Base-by-base conservation (phyloP, 2,797 vertebrate genomes). In the Rhabdophis nuchalis region DNA sequence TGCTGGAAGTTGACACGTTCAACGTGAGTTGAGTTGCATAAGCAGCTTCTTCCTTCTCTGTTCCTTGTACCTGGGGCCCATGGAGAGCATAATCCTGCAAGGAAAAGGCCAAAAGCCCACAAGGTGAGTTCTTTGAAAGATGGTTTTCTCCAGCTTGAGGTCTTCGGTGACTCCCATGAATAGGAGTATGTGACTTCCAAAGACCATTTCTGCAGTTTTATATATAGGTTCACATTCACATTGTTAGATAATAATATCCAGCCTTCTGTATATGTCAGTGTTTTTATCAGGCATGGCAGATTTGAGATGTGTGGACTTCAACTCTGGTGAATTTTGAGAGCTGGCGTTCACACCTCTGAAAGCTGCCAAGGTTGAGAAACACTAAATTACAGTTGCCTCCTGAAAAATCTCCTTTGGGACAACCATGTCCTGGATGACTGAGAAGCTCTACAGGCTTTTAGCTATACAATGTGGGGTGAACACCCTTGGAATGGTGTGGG, bases 1-100 rank as follows among this genome's bases (percentile, higher is more conserved):
- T 57, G 93, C 95, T 95, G 95, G 95, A 89, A 86, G 7, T 60
- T 57, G 56, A 57, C 5, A 29, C 46, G 23, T 57, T 92, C 85
- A 6, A 36, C 88, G 90, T 93, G 57, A 2, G 13, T 36, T 57
- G 7, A 92, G 94, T 95, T 91, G 46, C 27, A 89, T 32, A 36
- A 5, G 1, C 20, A 56, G 68, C 95, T 92, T 88, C 89, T 27
- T 36, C 10, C n/a, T 32, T 8, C 50, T n/a, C 90, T 89, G 60
- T 32, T 91, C 64, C 52, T 23, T 57, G 91, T 89, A 2, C 25
- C 68, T 85, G 11, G 46, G 27, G 27, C 32, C 16, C 82, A 92
- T 1, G 92, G 87, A 64, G 88, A 86, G 89, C 93, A 50, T 1
- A 0, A 7, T 88, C 92, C 13, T 54, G 3, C 0, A 0, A 11